Base-by-base conservation (phyloP, 2,113 vertebrate species). In the Protomyctophum bolini region DNA sequence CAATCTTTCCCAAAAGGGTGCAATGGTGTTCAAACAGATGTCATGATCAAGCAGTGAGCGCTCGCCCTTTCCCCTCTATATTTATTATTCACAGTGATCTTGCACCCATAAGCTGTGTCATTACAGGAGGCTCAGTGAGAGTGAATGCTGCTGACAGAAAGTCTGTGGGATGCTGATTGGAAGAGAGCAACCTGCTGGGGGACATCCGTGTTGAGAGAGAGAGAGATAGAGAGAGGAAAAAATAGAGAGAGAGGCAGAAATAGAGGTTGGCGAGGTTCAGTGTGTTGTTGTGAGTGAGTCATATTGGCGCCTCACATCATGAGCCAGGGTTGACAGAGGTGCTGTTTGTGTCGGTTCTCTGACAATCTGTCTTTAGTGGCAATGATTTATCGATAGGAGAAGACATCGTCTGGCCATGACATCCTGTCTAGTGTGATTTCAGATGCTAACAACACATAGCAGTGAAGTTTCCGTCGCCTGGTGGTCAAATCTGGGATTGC, bases 71-170 rank as follows among this genome's bases (percentile, higher is more conserved):
- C 5, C 21, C 33, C 57, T 69, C 8, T 8, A 74, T 6, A 56
- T 60, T 79, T 41, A 21, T 21, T 0, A 68, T 70, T 68, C 72
- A 15, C 57, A 12, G 80, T 0, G 54, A 68, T 66, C 67, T 48
- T 41, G 3, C 82, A 63, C 58, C 67, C 54, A 63, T 69, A 70
- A 65, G 52, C 41, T 29, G 59, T 68, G 49, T 61, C 61, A 49
- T 69, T 64, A 41, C 33, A 41, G 66, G 70, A 62, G 15, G 58
- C 71, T 54, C 67, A 58, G 48, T 41, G 33, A 63, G 71, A 49
- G 47, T 41, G 64, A 73, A 72, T 56, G 9, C 66, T 58, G 62
- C 14, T 76, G 80, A 72, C 81, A 85, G 82, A 72, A 85, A 70
- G 80, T 84, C 80, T 69, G 70, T 82, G 69, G 72, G 68, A 41